Base-by-base conservation (phyloP, 2,888 invertebrate species). In the Choreutis nemorana region DNA sequence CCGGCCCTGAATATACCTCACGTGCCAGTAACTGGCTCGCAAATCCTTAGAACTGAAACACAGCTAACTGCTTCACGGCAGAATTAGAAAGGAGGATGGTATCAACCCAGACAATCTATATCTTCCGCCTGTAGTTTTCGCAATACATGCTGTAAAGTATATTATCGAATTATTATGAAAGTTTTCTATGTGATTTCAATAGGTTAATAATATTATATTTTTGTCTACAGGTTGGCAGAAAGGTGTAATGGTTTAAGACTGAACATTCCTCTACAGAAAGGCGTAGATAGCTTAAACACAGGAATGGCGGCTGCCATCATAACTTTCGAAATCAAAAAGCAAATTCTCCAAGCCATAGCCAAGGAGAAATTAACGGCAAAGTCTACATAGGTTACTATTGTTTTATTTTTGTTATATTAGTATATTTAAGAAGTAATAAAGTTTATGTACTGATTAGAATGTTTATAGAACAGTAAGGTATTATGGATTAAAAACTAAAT, bases 261-360 rank as follows among this genome's bases (percentile, higher is more conserved):
- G 15, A 85, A 90, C 58, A 87, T 97, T 40, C 95, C 96, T 0
- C 65, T 96, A 45, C 82, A 82, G 33, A 83, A 83, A 50, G 83
- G 84, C 4, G 81, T 94, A 1, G 91, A 96, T 26, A 95, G 95
- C 59, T 77, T 97, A 29, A 97, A 96, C 61, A 85, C 88, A 2
- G 87, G 89, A 4, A 87, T 91, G 55, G 93, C 96, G 0, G 75
- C 90, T 11, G 90, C 91, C 9, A 81, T 97, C 21, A 83, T 97
- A 43, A 80, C 88, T 13, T 96, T 91, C 67, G 95, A 97, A 82
- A 84, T 93, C 26, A 83, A 83, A 47, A 83, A 86, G 45, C 90
- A 91, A 59, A 66, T 83, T 28, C 47, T 72, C 16, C 62, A 67
- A 35, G 47, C 54, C 2, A 63, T 57, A 58, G 45, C 47, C 1